Conservation (phyloP, 2,797 vertebrate species). For the Acanthiza pusilla region DNA sequence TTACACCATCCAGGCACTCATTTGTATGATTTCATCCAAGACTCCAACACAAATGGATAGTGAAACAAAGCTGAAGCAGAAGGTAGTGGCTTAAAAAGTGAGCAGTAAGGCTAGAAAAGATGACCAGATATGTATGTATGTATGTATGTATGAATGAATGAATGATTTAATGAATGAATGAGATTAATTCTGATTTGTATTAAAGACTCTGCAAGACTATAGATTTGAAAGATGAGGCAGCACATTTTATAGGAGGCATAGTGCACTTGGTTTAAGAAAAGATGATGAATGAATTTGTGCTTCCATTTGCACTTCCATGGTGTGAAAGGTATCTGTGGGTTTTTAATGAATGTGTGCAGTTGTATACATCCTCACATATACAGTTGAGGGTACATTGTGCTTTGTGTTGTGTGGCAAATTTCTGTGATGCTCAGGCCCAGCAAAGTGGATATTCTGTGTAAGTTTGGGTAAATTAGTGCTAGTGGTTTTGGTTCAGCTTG, state of each 20-base stretch:
- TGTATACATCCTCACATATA: not conserved
- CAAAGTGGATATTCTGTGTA: not conserved
- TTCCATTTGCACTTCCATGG: not conserved
- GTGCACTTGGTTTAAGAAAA: not conserved
- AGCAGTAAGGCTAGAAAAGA: not conserved
- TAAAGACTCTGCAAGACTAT: not conserved
- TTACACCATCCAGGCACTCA: not conserved
- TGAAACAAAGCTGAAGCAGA: not conserved
- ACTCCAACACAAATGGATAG: not conserved
- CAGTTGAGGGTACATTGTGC: not conserved
- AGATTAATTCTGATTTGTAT: not conserved
- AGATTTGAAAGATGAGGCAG: not conserved
- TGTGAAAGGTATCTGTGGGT: not conserved
- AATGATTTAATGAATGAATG: not conserved
- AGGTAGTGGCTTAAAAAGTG: not conserved
- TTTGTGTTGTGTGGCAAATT: not conserved
- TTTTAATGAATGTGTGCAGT: not conserved
- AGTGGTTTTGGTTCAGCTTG: not conserved
- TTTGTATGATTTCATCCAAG: not conserved
- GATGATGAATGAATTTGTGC: not conserved
- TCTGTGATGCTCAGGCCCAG: not conserved
- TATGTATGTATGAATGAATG: too few relatives aligned
- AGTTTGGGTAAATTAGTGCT: not conserved
- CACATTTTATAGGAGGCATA: not conserved
- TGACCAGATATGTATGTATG: not conserved